A percentile compares a stretch with the other conserved stretches of the same genome.
These are phyloP conservation scores for Tinea pellionella DNA, from an alignment of 2,888 invertebrate species.

Conservation along the genomic window DNA sequence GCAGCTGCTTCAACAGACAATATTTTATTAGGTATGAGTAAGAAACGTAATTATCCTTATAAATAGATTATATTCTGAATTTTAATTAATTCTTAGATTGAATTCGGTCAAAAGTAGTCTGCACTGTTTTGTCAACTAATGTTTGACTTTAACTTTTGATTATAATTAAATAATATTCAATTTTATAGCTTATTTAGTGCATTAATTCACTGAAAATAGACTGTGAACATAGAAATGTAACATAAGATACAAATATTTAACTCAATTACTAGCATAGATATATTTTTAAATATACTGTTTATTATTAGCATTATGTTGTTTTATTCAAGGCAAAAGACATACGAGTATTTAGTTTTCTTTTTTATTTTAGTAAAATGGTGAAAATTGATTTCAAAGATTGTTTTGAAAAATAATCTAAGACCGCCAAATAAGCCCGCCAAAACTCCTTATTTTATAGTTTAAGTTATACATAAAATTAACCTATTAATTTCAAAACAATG, in stretches of 20 bases:
- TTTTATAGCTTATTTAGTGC: constrained; percentile 3
- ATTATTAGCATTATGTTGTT: neutral
- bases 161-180: neutral
- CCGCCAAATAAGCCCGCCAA: no score
- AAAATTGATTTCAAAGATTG: no score
- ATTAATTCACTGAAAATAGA: constrained; percentile 5
- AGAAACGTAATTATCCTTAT: constrained; percentile 42
- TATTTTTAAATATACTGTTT: constrained; percentile 9
- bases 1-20: constrained; percentile 61
- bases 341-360: neutral
- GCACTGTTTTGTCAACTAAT: neutral
- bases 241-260: neutral
- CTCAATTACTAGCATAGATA: neutral
- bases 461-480: no score
- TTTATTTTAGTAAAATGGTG: no score
- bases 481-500: no score
- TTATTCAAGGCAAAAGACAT: no score
- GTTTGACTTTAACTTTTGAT: constrained; percentile 12
- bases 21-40: constrained; percentile 58
- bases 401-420: no score
- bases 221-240: constrained; percentile 7
- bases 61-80: neutral
- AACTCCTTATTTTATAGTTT: no score
- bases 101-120: neutral
- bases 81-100: neutral